These are phyloP conservation scores for Herpetotheres cachinnans DNA, from an alignment of 2,113 vertebrate genomes.

Conservation along the genomic window DNA sequence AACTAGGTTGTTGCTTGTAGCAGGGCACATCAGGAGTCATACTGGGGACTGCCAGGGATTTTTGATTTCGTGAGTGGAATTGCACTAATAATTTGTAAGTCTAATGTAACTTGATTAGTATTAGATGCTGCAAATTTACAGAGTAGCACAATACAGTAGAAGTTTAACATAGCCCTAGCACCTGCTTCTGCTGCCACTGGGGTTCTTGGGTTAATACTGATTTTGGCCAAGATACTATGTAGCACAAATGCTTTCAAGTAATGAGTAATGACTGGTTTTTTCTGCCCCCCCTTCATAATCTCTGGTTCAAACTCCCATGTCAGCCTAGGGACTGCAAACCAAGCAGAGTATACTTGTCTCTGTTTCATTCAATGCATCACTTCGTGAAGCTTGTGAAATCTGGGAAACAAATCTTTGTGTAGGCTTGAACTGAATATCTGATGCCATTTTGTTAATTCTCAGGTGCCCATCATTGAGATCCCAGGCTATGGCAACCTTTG, in stretches of 20 bases:
- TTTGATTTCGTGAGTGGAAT: not conserved
- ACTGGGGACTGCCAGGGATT: not conserved
- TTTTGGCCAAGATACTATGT: not conserved
- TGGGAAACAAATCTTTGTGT: not conserved
- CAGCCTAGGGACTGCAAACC: not conserved
- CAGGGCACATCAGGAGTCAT: not conserved
- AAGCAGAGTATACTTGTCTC: not conserved
- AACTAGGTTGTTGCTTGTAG: not conserved
- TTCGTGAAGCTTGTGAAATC: not conserved
- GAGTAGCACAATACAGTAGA: not conserved
- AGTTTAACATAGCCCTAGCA: not conserved
- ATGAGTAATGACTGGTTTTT: not conserved
- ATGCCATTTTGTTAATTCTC: not conserved
- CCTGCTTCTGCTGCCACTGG: not conserved
- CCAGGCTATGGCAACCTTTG: constrained; percentile 92
- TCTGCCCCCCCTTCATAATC: too few relatives aligned
- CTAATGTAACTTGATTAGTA: not conserved
- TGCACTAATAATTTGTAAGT: not conserved
- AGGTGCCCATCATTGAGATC: constrained; percentile 94
- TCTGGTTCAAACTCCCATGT: not conserved
- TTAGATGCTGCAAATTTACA: not conserved
- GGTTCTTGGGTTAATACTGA: not conserved
- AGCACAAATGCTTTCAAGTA: not conserved
- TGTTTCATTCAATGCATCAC: not conserved
- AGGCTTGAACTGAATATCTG: not conserved